phyloP scores from a whole-genome alignment of 1,140 invertebrate genomes.

The Scaptodrosophila lebanonensis region DNA sequence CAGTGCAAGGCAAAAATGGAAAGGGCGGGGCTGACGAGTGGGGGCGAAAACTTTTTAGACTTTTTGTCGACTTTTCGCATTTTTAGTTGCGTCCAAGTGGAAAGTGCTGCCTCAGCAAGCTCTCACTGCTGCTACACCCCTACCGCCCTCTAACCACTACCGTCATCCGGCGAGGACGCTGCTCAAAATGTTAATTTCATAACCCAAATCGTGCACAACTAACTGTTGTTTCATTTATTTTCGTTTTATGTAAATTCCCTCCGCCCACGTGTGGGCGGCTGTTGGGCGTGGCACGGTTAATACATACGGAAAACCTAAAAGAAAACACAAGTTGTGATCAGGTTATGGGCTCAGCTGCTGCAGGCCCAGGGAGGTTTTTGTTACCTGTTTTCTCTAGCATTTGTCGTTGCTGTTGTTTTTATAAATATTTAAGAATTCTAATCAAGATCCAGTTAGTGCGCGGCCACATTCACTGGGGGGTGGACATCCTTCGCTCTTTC shows the following conservation, averaged over 20 bases:
- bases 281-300: slow-evolving; percentile 25
- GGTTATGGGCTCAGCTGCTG: slow-evolving; percentile 5
- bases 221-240: slow-evolving; percentile 75
- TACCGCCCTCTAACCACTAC: slow-evolving; percentile 7
- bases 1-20: slow-evolving; percentile 12
- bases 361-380: slow-evolving; percentile 21
- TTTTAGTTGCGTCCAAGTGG: slow-evolving; percentile 64
- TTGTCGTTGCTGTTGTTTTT: slow-evolving; percentile 39
- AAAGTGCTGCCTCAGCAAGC: slow-evolving; percentile 66
- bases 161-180: background rate
- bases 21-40: slow-evolving; percentile 19
- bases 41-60: slow-evolving; percentile 68
- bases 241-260: slow-evolving; percentile 65
- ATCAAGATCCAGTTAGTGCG: slow-evolving; percentile 58
- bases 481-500: too few species aligned
- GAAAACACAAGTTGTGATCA: background rate
- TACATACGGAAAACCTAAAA: too few species aligned
- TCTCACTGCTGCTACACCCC: background rate
- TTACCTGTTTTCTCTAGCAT: slow-evolving; percentile 10
- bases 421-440: slow-evolving; percentile 76
- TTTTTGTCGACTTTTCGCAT: slow-evolving; percentile 75
- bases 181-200: slow-evolving; percentile 71
- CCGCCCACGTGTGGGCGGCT: slow-evolving; percentile 34
- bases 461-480: slow-evolving; percentile 23
- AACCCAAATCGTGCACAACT: slow-evolving; percentile 64